Base-by-base conservation (phyloP, 2,797 vertebrate species). In the Mormyrops attenuatus region DNA sequence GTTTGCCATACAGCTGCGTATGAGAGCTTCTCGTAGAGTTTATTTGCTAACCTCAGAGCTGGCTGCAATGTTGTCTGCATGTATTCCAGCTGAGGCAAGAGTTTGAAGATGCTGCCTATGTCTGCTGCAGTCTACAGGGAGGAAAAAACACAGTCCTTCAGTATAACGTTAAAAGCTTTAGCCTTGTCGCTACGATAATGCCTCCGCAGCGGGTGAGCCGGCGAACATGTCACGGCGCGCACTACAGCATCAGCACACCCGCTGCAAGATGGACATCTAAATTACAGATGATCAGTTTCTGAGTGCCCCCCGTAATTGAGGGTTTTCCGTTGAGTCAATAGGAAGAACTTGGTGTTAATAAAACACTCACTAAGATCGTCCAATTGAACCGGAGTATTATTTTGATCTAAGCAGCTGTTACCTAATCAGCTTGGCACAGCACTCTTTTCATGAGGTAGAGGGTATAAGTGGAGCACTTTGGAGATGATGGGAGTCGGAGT, bases 391-490 rank as follows among this genome's bases (percentile, higher is more conserved):
- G 91, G 89, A 93, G 93, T 92, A 93, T 92, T 94, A 92, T 94
- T 95, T 94, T 94, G 90, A 95, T 94, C 92, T 91, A 91, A 34
- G 89, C 92, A 91, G 92, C 94, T 93, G 92, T 95, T 92, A 94
- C 94, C 93, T 93, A 94, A 95, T 95, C 92, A 94, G 89, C 89
- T 92, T 91, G 92, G 90, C 89, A 93, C 85, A 92, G 94, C 93
- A 91, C 91, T 93, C 91, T 94, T 93, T 93, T 93, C 94, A 94
- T 90, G 77, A 93, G 93, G 91, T 93, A 89, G 92, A 90, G 91
- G 92, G 87, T 91, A 93, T 95, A 94, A 96, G 95, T 94, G 92
- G 93, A 94, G 93, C 93, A 93, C 93, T 95, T 94, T 93, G 89
- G 91, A 84, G 89, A 93, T 94, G 92, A 94, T 95, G 91, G 92